Conservation (phyloP, 2,888 invertebrate species). For the Acrocyrtus sp. region DNA sequence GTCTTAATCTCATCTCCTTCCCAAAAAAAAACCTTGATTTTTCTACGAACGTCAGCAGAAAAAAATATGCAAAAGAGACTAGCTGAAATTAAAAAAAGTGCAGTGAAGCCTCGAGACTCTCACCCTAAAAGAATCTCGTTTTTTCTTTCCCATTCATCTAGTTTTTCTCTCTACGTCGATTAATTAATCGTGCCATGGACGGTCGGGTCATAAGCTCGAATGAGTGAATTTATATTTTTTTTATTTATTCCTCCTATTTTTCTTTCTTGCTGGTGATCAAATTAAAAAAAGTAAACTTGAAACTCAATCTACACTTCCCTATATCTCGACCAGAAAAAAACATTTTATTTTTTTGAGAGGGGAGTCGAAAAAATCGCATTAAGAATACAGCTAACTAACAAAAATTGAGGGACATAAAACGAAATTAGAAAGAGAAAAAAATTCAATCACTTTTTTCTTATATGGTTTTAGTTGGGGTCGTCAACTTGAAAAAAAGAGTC, state of each 20-base stretch:
- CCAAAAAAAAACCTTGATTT: slow-evolving; percentile 1
- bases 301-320: too few species aligned
- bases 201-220: slow-evolving; percentile 27
- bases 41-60: neutral
- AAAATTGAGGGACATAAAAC: slow-evolving; percentile 54
- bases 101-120: too few species aligned
- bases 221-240: slow-evolving; percentile 5
- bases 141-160: slow-evolving; percentile 34
- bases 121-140: too few species aligned
- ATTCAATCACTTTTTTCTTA: slow-evolving; percentile 41
- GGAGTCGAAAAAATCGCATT: slow-evolving; percentile 56
- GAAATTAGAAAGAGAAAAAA: slow-evolving; percentile 49
- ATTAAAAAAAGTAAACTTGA: too few species aligned
- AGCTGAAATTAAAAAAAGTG: slow-evolving; percentile 47
- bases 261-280: too few species aligned
- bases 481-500: too few species aligned
- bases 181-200: slow-evolving; percentile 44
- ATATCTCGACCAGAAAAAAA: too few species aligned
- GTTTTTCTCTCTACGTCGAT: slow-evolving; percentile 25
- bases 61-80: slow-evolving; percentile 29
- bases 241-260: neutral
- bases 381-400: slow-evolving; percentile 22
- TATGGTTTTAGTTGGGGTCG: too few species aligned
- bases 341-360: too few species aligned
- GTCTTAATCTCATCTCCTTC: slow-evolving; percentile 18